Evolutionary conservation across 2,888 invertebrate species (phyloP), one percentile per base, ranked within the genome.

Genomic region (Callinectes sapidus): DNA sequence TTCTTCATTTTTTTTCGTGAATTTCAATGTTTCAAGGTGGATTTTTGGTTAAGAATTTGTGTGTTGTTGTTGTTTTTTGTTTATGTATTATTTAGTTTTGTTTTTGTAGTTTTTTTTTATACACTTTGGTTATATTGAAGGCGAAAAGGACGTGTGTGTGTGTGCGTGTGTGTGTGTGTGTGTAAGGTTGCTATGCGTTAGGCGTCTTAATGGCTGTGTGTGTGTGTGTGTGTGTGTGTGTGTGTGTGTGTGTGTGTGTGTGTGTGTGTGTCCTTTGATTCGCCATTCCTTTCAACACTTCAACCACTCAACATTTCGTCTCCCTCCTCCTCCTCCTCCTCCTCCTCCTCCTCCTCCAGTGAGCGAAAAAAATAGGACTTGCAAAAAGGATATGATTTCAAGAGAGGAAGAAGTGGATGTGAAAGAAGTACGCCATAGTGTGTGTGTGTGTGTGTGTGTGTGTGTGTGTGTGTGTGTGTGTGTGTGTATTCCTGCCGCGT

Each of bases 231-330:
- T 71, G 71, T 71, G 71, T 71, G 71, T 71, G 71, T 71, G 71
- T 71, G 71, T 71, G 81, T 81, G 81, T 81, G 81, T 81, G 81
- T 81, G 81, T 81, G 81, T 81, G 81, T 81, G 35, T 81, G 81
- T 81, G 81, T 81, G 81, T 81, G 81, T 81, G 81, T 81, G 35
- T 35, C 35, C 35, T 81, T 81, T 81, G 81, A 35, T 35, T 81
- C 81, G 81, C 81, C 81, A 35, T 81, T 81, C 81, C 81, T 81
- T 81, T 81, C 81, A 81, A 81, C 81, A 81, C 81, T 81, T 32
- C 35, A 81, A 28, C 81, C 81, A 81, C 81, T 35, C 81, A 81
- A 81, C 81, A 81, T 81, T 81, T 81, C 81, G 81, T 81, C 81
- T 71, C 71, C 28, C n/a, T 71, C 71, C 71, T 71, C 71, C 71